Conservation (phyloP, 2,888 invertebrate genomes). For the Lordiphosa andalusiaca region DNA sequence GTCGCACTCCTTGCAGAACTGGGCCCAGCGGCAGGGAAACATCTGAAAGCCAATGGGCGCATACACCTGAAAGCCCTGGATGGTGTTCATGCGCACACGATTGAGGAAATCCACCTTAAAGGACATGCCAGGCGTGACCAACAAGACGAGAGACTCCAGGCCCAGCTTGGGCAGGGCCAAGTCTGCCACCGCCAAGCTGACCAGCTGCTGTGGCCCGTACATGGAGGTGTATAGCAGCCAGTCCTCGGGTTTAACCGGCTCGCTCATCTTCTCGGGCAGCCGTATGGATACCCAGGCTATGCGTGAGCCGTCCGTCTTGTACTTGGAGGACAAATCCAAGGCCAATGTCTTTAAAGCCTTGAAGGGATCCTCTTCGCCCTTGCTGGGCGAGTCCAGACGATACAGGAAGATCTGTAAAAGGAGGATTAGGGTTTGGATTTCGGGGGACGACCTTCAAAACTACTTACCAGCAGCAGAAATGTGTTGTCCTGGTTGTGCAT, state of each 20-base stretch:
- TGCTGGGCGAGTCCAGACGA: slow-evolving; percentile 83
- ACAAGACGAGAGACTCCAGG: slow-evolving; percentile 86
- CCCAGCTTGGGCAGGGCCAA: slow-evolving; percentile 86
- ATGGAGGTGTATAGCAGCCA: slow-evolving; percentile 78
- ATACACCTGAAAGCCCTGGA: slow-evolving; percentile 92
- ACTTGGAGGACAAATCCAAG: slow-evolving; percentile 84
- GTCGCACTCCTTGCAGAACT: slow-evolving; percentile 82
- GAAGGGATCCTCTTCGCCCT: slow-evolving; percentile 84
- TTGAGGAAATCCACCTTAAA: slow-evolving; percentile 93
- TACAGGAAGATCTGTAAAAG: slow-evolving; percentile 84
- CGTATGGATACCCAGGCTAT: slow-evolving; percentile 87
- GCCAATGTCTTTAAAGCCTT: slow-evolving; percentile 84
- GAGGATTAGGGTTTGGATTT: slow-evolving; percentile 4
- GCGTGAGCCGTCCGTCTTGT: slow-evolving; percentile 85
- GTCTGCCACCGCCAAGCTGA: slow-evolving; percentile 83
- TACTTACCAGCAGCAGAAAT: slow-evolving; percentile 85
- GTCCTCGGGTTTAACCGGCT: slow-evolving; percentile 46
- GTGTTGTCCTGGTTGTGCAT: slow-evolving; percentile 90
- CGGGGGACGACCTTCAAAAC: slow-evolving; percentile 4
- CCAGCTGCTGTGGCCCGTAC: slow-evolving; percentile 78
- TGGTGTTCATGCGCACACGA: slow-evolving; percentile 96
- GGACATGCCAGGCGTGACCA: slow-evolving; percentile 85
- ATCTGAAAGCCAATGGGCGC: slow-evolving; percentile 95
- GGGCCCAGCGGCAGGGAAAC: slow-evolving; percentile 85
- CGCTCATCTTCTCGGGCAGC: slow-evolving; percentile 80